Base-by-base conservation (phyloP, 2,113 vertebrate species). In the Chrysemys picta region DNA sequence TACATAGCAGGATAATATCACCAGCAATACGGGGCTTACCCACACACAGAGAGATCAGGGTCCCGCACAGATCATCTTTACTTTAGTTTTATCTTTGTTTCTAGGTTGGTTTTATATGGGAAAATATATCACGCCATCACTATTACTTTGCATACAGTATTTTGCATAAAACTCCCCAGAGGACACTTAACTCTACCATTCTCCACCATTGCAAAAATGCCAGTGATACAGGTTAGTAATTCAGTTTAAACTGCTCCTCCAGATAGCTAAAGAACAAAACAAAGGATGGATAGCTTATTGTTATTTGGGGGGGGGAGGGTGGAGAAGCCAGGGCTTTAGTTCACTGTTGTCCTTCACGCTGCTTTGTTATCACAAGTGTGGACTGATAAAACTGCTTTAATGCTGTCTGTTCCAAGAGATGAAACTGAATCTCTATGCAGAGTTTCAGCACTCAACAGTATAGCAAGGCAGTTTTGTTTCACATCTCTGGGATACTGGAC, bases 401-500 rank as follows among this genome's bases (percentile, higher is more conserved):
- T 94, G 91, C 91, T 87, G 81, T 94, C 93, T 95, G 90, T 93
- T 97, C 96, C 94, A 85, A 97, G 88, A 97, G 92, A 96, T 97
- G 93, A 97, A 97, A 97, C 85, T 87, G 96, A 96, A 94, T 88
- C 82, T 87, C 85, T 95, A 92, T 83, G 96, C 24, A 49, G 88
- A 95, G 93, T 97, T 94, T 92, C 96, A 89, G 89, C 52, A 88
- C 78, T 81, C 92, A 95, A 93, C 81, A 95, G 93, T 94, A 88
- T 85, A 49, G 89, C 87, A 50, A 47, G 94, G 91, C 95, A 94
- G 85, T 88, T 98, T 95, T 94, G 2, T 94, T 97, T 96, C 96
- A 95, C 93, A 91, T 96, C 94, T 93, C 95, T 17, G 19, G 95
- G 94, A 97, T 93, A 96, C 87, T 93, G 94, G 88, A 89, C 95